These are phyloP conservation scores for Stramonita haemastoma DNA, from an alignment of 2,888 invertebrate genomes.

Conservation along the genomic window DNA sequence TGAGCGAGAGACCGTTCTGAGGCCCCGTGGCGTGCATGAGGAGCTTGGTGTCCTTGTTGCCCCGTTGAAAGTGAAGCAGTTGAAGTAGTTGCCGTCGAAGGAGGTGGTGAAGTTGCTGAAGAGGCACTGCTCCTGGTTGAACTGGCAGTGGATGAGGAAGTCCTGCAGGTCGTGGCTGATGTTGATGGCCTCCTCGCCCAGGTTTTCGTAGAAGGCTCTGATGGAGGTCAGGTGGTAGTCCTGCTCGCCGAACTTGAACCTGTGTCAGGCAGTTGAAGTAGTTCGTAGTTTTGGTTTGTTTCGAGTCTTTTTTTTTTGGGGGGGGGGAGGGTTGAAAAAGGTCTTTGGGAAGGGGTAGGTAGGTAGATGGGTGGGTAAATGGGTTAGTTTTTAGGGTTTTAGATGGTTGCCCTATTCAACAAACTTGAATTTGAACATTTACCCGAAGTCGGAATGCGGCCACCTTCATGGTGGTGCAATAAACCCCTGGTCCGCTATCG, in stretches of 20 bases:
- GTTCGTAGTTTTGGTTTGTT: background rate
- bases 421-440: too few species aligned
- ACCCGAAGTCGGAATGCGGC: too few species aligned
- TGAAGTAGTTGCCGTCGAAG: slow-evolving; percentile 72
- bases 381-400: too few species aligned
- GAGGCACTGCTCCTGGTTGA: slow-evolving; percentile 64
- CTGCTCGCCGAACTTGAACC: slow-evolving; percentile 55
- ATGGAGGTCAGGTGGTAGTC: slow-evolving; percentile 60
- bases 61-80: slow-evolving; percentile 75
- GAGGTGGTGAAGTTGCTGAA: slow-evolving; percentile 64
- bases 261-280: background rate
- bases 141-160: slow-evolving; percentile 69
- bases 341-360: too few species aligned
- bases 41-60: slow-evolving; percentile 56
- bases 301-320: too few species aligned
- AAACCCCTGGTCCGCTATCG: too few species aligned
- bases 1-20: slow-evolving; percentile 70
- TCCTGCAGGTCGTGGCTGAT: slow-evolving; percentile 68
- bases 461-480: too few species aligned
- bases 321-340: too few species aligned
- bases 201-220: slow-evolving; percentile 72
- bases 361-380: too few species aligned
- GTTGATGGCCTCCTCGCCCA: slow-evolving; percentile 62
- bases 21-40: slow-evolving; percentile 72
- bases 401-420: too few species aligned